A percentile compares a stretch with the other conserved stretches of the same genome.
phyloP scores from a whole-genome alignment of 1,140 invertebrate genomes.

The Myzus persicae region DNA sequence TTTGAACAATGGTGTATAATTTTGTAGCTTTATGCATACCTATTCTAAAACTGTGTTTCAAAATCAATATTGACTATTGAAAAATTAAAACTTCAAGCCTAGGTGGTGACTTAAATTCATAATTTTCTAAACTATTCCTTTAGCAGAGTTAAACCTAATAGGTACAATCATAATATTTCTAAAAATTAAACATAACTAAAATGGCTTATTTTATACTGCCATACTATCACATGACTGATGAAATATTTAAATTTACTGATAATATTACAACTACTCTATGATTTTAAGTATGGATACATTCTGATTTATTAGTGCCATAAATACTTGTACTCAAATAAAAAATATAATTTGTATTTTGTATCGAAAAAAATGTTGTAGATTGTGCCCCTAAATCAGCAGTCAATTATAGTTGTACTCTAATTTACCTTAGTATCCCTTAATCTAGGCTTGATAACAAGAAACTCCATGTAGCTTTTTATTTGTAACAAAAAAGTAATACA shows the following conservation, averaged over 20 bases:
- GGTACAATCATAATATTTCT: neutral
- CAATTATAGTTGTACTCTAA: neutral
- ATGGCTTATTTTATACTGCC: too few relatives aligned
- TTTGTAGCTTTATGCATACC: neutral
- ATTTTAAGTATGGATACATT: neutral
- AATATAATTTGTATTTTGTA: slow-evolving; percentile 17
- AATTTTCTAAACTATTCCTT: neutral
- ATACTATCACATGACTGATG: too few relatives aligned
- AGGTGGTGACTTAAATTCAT: neutral
- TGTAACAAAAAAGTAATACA: neutral
- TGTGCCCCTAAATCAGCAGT: neutral
- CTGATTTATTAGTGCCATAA: neutral
- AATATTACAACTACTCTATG: neutral
- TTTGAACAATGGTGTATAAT: neutral
- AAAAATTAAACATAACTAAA: too few relatives aligned
- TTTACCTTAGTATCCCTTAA: neutral
- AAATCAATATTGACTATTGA: neutral
- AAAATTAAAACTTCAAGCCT: neutral
- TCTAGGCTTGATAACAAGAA: neutral
- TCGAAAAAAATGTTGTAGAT: neutral
- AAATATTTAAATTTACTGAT: neutral
- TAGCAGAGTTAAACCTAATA: neutral
- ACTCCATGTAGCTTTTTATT: neutral
- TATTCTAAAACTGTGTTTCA: neutral
- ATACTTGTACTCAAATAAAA: too few relatives aligned